phyloP scores from a whole-genome alignment of 2,797 vertebrate species.

The Schizopygopsis malacanthus region DNA sequence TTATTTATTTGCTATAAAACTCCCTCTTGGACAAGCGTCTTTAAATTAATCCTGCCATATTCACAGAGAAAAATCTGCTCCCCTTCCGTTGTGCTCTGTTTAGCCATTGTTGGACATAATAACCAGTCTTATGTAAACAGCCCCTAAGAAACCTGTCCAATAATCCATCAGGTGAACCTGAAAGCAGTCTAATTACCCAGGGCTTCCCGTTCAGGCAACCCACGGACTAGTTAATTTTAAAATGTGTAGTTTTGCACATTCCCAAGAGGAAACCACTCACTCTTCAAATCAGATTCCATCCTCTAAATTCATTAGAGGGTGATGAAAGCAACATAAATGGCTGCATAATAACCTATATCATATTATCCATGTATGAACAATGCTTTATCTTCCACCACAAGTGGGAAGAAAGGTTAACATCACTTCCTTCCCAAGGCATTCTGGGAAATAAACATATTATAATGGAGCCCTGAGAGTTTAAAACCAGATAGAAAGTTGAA shows the following conservation, averaged over 20 bases:
- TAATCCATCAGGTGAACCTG: conserved; percentile 3
- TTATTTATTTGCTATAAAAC: not conserved
- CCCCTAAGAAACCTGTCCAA: conserved; percentile 15
- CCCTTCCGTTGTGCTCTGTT: not conserved
- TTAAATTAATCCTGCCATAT: not conserved
- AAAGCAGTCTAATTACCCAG: conserved; percentile 12
- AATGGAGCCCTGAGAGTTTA: conserved; percentile 43
- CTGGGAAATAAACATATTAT: conserved; percentile 46
- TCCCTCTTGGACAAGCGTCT: not conserved
- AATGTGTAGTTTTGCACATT: conserved; percentile 23
- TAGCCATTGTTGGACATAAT: conserved; percentile 10
- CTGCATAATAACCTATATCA: conserved; percentile 41
- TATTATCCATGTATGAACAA: conserved; percentile 32
- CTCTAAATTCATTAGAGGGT: conserved; percentile 42
- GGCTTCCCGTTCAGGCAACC: conserved; percentile 10
- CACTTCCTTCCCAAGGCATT: conserved; percentile 26
- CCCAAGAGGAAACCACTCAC: conserved; percentile 4
- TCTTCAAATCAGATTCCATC: conserved; percentile 25
- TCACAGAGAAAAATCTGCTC: not conserved
- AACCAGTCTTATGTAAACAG: conserved; percentile 18
- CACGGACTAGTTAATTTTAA: conserved; percentile 17
- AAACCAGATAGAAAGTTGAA: conserved; percentile 53
- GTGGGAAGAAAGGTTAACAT: conserved; percentile 11
- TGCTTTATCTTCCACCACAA: conserved; percentile 31
- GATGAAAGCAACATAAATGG: conserved; percentile 33